Evolutionary conservation across 1,140 invertebrate genomes (phyloP), one percentile per base, ranked within the genome.

Genomic region (Cataglyphis hispanica): DNA sequence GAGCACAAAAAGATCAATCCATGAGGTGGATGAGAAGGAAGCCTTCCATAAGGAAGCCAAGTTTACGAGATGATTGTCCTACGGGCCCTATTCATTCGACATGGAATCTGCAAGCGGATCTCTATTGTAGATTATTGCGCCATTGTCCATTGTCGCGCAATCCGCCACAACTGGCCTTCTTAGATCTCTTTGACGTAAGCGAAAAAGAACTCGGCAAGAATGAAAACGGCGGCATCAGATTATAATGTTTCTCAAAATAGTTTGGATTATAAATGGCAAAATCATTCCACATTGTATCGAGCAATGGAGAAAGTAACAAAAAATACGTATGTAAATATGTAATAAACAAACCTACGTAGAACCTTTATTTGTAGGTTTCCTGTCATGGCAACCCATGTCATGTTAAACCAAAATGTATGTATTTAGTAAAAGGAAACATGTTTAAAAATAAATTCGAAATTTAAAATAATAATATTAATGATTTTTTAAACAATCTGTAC

Each of bases 61-160:
- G 86, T 93, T 93, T 93, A 93, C 89, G 92, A 91, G 92, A 93
- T 91, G 89, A 93, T 92, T 93, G 92, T 93, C 91, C 92, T 89
- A 88, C 84, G 58, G 86, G 76, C 77, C 88, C 92, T 91, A 92
- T 93, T 92, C 92, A 92, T 93, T 90, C 88, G 75, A 63, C 86
- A 86, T 72, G 88, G 78, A 91, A 92, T 92, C 92, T 92, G 87
- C 90, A 83, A 76, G 88, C 88, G 89, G 89, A 93, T 92, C 90
- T 92, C 89, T 92, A 92, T 92, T 93, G 92, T 91, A 91, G 89
- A 93, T 93, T 91, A 92, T 92, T 92, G 89, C 89, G 84, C 91
- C 87, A 93, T 93, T 93, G 92, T 93, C 90, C 91, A 91, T 91
- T 91, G 91, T 91, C 90, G 87, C 90, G 87, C 91, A 89, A 87